These are phyloP conservation scores for Poeciliopsis gracilis DNA, from an alignment of 2,797 vertebrate species.

Conservation along the genomic window DNA sequence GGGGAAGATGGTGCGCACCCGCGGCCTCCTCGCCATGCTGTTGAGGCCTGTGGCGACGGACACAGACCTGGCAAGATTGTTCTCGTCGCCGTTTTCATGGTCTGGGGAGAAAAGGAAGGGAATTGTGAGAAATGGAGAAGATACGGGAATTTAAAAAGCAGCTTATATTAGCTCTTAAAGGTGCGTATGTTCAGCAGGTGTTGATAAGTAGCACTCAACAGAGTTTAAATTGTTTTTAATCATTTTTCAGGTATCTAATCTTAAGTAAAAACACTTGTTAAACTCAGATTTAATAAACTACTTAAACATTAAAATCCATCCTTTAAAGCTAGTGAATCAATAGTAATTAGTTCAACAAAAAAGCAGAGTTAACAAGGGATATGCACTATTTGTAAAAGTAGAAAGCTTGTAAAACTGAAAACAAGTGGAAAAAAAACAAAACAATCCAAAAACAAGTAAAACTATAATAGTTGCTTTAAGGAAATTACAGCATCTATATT, in stretches of 20 bases:
- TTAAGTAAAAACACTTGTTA: background rate
- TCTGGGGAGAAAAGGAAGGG: slow-evolving; percentile 51
- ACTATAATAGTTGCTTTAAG: no score
- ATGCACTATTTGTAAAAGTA: background rate
- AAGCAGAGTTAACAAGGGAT: background rate
- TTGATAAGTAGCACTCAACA: background rate
- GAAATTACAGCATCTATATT: no score
- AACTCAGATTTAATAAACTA: background rate
- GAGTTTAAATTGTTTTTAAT: background rate
- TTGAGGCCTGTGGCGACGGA: slow-evolving; percentile 94
- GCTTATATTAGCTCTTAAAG: background rate
- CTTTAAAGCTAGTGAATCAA: background rate
- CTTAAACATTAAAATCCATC: background rate
- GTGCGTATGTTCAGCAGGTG: background rate
- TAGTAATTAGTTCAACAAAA: background rate
- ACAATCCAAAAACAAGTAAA: background rate
- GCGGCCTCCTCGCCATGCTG: slow-evolving; percentile 86
- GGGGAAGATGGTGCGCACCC: slow-evolving; percentile 94
- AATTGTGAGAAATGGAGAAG: background rate
- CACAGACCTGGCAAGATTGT: slow-evolving; percentile 84
- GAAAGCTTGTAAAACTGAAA: background rate
- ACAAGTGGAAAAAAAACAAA: background rate
- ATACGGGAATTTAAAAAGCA: background rate
- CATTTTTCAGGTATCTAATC: background rate
- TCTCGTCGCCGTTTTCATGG: slow-evolving; percentile 75